Evolutionary conservation across 2,888 invertebrate genomes (phyloP).

Genomic region (Piscicola geometra): DNA sequence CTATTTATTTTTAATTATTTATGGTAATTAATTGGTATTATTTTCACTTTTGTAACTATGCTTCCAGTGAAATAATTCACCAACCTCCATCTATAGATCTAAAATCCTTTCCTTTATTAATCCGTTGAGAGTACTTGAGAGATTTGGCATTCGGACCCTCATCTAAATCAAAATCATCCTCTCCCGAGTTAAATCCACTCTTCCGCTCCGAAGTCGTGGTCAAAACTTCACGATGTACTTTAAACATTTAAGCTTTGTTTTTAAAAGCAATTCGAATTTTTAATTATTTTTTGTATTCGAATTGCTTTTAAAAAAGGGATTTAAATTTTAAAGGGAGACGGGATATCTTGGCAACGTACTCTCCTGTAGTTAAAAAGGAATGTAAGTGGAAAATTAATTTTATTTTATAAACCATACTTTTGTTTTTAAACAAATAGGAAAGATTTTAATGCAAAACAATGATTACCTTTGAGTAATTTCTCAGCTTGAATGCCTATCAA

Average conservation of each 20-base stretch:
- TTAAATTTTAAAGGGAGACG: neutral
- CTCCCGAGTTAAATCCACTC: constrained; percentile 31
- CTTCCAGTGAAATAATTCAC: too few relatives aligned
- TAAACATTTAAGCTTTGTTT: constrained; percentile 22
- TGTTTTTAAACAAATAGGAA: neutral
- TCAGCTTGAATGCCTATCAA: neutral
- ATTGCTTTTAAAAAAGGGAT: too few relatives aligned
- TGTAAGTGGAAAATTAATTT: neutral
- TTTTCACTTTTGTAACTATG: too few relatives aligned
- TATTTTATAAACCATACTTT: neutral
- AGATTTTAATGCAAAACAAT: neutral
- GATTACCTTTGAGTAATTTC: neutral
- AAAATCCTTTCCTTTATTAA: constrained; percentile 18
- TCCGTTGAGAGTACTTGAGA: neutral
- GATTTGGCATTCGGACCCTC: constrained; percentile 9
- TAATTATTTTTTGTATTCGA: too few relatives aligned
- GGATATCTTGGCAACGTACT: neutral
- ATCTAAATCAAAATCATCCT: constrained; percentile 30
- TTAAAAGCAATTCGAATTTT: too few relatives aligned
- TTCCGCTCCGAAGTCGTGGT: constrained; percentile 30
- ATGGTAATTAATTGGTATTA: too few relatives aligned
- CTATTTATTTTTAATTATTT: too few relatives aligned
- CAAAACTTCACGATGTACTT: constrained; percentile 29
- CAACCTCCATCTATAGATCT: constrained; percentile 31
- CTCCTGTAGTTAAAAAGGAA: neutral